Base-by-base conservation (phyloP, 2,888 invertebrate species). In the Pediacus dermestoides region DNA sequence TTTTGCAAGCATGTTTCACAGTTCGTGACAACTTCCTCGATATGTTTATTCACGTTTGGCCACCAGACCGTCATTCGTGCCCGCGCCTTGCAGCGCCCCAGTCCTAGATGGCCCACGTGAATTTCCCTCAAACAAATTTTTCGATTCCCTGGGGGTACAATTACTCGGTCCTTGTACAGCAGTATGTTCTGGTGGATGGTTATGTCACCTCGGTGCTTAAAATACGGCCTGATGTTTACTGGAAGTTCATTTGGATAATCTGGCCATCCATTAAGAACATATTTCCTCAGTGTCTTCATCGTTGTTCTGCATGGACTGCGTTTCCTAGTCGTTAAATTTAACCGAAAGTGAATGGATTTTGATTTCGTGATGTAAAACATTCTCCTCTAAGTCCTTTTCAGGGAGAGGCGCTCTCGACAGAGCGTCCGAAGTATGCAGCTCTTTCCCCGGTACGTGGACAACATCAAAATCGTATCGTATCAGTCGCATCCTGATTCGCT, bases 401-500 rank as follows among this genome's bases (percentile, higher is more conserved):
- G 13, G 12, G 4, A 28, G 3, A 4, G 34, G 34, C n/a, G 10
- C 26, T 26, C 26, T 26, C 4, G 27, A 34, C n/a, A 34, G 27
- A 3, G 16, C 10, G 16, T 26, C 34, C 7, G 26, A n/a, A 11
- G 22, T 7, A 14, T 8, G 6, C 15, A 34, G 8, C 8, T 27
- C 15, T 34, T 34, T 25, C 11, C 26, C 26, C 7, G 34, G 34
- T 4, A 34, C 15, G 15, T 26, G 13, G 4, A 3, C 7, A 4
- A 34, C 21, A 4, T 25, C 4, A 11, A 14, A 28, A 3, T 11
- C 9, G 23, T 21, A 39, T 11, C 18, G 33, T 26, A 30, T 35
- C 9, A 34, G 28, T 9, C 28, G 11, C 34, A 39, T 48, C 25
- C 61, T 42, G 12, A 69, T 55, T 16, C 64, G 30, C 39, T 68